Conservation (phyloP, 2,797 vertebrate species). For the Centropyge bicolor region DNA sequence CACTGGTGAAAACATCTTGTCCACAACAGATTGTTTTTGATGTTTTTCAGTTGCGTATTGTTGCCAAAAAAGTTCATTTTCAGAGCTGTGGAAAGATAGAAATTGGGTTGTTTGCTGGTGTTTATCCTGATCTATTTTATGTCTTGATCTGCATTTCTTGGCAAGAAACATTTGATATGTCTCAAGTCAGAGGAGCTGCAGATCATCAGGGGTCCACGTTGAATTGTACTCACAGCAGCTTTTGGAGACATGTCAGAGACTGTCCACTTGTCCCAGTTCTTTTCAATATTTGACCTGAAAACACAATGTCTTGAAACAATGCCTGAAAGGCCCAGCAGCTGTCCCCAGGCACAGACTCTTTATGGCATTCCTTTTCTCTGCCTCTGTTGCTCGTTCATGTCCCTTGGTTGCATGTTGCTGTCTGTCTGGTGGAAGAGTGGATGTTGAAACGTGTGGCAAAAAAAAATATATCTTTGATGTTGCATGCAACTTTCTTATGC, state of each 20-base stretch:
- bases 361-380: conserved; percentile 34
- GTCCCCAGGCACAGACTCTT: conserved; percentile 40
- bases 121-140: conserved; percentile 1
- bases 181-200: neutral
- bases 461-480: conserved; percentile 50
- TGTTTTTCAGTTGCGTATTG: conserved; percentile 10
- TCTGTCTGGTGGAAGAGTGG: conserved; percentile 21
- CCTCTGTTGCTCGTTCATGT: conserved; percentile 39
- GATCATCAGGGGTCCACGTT: neutral
- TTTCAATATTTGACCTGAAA: conserved; percentile 13
- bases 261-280: conserved; percentile 8
- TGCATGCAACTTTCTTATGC: conserved; percentile 60
- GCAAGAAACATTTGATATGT: neutral
- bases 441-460: conserved; percentile 30
- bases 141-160: conserved; percentile 15
- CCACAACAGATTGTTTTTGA: conserved; percentile 17
- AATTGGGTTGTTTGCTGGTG: conserved; percentile 15
- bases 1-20: conserved; percentile 23
- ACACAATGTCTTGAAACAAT: neutral
- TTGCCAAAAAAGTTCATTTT: conserved; percentile 12
- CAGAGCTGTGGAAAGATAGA: conserved; percentile 1
- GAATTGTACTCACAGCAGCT: neutral
- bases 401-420: conserved; percentile 33
- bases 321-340: conserved; percentile 4
- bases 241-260: conserved; percentile 22